Conservation (phyloP, 2,888 invertebrate genomes). For the Sphaerophoria rueppellii region DNA sequence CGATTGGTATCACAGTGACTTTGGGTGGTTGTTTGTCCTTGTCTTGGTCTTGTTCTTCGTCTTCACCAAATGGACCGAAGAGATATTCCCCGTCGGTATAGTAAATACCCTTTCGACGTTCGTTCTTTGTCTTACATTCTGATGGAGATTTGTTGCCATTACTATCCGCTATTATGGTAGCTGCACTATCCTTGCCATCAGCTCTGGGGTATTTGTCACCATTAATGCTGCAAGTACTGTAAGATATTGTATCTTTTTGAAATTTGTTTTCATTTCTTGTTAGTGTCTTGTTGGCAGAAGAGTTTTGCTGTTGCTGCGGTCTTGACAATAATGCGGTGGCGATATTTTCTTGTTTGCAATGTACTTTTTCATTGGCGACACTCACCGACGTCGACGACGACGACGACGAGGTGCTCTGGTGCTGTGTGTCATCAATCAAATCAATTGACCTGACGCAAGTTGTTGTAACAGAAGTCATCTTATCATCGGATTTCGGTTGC, state of each 20-base stretch:
- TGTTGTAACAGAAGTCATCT: conserved; percentile 75
- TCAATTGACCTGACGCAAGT: conserved; percentile 78
- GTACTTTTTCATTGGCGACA: conserved; percentile 58
- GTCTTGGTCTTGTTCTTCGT: neutral
- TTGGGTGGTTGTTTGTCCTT: conserved; percentile 45
- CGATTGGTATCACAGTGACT: conserved; percentile 66
- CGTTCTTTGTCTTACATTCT: conserved; percentile 58
- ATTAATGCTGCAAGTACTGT: conserved; percentile 47
- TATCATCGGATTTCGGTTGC: conserved; percentile 59
- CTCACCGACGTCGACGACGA: conserved; percentile 18
- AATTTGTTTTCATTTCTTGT: conserved; percentile 71
- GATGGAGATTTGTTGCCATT: conserved; percentile 66
- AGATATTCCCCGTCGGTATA: conserved; percentile 77
- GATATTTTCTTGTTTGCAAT: conserved; percentile 67
- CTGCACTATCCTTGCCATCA: conserved; percentile 37
- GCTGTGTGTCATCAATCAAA: conserved; percentile 74
- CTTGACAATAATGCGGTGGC: conserved; percentile 26
- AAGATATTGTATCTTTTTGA: conserved; percentile 46
- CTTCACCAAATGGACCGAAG: conserved; percentile 75
- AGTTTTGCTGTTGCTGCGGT: conserved; percentile 40
- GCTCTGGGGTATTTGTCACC: conserved; percentile 66
- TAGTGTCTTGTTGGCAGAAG: conserved; percentile 67
- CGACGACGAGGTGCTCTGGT: neutral
- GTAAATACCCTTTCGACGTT: conserved; percentile 75
- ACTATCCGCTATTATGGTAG: conserved; percentile 35